A percentile compares a stretch with the other conserved stretches of the same genome.
Conservation (phyloP, 2,888 invertebrate genomes). For the Epicampocera succincta region DNA sequence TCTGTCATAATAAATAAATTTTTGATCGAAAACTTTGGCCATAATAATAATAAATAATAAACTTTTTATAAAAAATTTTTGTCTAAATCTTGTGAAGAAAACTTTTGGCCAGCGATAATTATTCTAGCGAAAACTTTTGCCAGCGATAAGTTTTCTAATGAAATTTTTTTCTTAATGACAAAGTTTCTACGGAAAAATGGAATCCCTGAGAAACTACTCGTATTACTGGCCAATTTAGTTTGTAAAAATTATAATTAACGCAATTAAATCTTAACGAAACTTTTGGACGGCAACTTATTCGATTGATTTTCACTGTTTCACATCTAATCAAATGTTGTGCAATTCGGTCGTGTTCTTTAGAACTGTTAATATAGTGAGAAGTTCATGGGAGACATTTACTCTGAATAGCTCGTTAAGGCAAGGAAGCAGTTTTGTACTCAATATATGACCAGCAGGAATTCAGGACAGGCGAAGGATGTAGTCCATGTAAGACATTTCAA, state of each 20-base stretch:
- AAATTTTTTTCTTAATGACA: not conserved
- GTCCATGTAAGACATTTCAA: conserved; percentile 11
- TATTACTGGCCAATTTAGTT: no score
- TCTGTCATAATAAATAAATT: no score
- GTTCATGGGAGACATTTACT: not conserved
- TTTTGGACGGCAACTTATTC: no score
- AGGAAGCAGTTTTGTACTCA: conserved; percentile 6
- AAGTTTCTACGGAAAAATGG: not conserved
- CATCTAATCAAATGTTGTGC: no score
- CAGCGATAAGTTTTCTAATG: not conserved
- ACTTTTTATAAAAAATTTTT: not conserved
- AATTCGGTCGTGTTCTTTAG: not conserved
- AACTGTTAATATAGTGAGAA: not conserved
- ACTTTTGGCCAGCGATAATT: not conserved
- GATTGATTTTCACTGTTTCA: no score
- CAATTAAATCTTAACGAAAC: no score
- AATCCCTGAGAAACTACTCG: no score
- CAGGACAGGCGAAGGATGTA: not conserved
- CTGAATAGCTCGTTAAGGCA: conserved; percentile 50
- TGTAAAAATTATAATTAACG: no score
- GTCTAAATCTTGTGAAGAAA: not conserved
- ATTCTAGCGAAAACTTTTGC: not conserved
- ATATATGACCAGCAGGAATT: conserved; percentile 29
- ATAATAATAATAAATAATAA: not conserved
- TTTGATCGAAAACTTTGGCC: no score